A percentile compares a stretch with the other conserved stretches of the same genome.
These are phyloP conservation scores for Leptopilina syphax DNA, from an alignment of 2,888 invertebrate species.

Conservation along the genomic window DNA sequence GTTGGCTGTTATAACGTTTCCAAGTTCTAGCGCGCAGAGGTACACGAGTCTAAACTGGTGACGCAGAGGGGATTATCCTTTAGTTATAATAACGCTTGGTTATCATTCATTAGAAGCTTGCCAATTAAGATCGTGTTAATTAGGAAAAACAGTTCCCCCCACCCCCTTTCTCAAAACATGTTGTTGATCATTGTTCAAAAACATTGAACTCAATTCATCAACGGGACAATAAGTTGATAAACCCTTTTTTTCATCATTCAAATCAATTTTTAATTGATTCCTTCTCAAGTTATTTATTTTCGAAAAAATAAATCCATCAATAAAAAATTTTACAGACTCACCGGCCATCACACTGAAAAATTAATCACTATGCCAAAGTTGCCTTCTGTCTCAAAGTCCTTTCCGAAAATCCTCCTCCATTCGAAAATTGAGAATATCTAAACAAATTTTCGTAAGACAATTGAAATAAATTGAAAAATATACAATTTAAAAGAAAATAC, in stretches of 20 bases:
- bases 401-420: slow-evolving; percentile 78
- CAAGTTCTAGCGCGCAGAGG: slow-evolving; percentile 49
- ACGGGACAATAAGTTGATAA: neutral
- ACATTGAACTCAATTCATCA: neutral
- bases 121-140: slow-evolving; percentile 47
- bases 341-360: neutral
- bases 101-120: slow-evolving; percentile 48
- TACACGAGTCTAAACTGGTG: slow-evolving; percentile 49
- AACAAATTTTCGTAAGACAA: slow-evolving; percentile 16
- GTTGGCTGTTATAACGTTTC: slow-evolving; percentile 53
- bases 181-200: neutral
- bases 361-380: slow-evolving; percentile 77
- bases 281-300: neutral
- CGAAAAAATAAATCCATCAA: neutral
- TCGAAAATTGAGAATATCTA: slow-evolving; percentile 82
- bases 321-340: neutral
- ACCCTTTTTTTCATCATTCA: neutral
- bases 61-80: slow-evolving; percentile 51
- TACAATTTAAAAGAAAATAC: slow-evolving; percentile 67
- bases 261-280: neutral
- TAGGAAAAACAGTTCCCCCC: slow-evolving; percentile 20
- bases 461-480: neutral
- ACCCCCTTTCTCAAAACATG: neutral
- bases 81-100: slow-evolving; percentile 53
- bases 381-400: slow-evolving; percentile 79